These are phyloP conservation scores for Habroteleia sp. DNA, from an alignment of 2,888 invertebrate genomes.

Conservation along the genomic window DNA sequence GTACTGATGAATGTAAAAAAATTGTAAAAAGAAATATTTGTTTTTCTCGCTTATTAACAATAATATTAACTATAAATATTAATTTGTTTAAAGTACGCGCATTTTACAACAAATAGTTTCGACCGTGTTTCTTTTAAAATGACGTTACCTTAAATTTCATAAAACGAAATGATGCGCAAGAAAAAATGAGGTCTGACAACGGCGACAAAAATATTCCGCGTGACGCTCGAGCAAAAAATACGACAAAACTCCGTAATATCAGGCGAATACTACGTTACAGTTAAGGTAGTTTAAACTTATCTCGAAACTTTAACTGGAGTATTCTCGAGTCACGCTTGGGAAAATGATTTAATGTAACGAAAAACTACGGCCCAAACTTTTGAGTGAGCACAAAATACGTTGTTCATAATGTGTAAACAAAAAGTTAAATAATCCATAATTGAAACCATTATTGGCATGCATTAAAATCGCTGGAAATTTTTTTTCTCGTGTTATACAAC, in stretches of 20 bases:
- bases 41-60: no score
- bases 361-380: slow-evolving; percentile 53
- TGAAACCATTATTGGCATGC: no score
- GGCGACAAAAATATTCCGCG: slow-evolving; percentile 33
- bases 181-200: slow-evolving; percentile 20
- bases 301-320: slow-evolving; percentile 61
- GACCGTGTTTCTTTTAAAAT: slow-evolving; percentile 13
- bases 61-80: no score
- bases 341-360: slow-evolving; percentile 60
- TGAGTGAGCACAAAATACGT: no score
- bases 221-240: slow-evolving; percentile 14
- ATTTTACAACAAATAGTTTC: no score
- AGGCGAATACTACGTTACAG: slow-evolving; percentile 59
- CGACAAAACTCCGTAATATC: slow-evolving; percentile 56
- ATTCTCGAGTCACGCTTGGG: slow-evolving; percentile 55
- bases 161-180: slow-evolving; percentile 26
- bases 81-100: no score
- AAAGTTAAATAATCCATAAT: slow-evolving; percentile 43
- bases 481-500: no score
- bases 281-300: slow-evolving; percentile 63
- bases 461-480: no score
- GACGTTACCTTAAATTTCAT: slow-evolving; percentile 18
- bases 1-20: no score
- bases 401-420: slow-evolving; percentile 44
- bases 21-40: no score